Evolutionary conservation across 2,888 invertebrate genomes (phyloP).

Genomic region (Callimorpha dominula): DNA sequence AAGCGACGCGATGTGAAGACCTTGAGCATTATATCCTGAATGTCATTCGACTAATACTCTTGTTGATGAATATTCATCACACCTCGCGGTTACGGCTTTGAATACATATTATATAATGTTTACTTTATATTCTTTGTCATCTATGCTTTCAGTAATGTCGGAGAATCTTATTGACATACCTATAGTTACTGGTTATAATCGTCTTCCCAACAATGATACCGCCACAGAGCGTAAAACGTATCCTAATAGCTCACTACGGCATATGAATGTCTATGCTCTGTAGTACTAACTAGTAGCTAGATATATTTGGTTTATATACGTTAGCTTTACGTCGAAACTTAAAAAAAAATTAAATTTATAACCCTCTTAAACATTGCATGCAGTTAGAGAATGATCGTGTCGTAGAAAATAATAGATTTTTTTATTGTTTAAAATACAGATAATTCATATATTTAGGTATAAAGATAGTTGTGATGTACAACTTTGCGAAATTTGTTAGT

Average conservation of each 20-base stretch:
- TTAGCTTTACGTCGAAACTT: too few species aligned
- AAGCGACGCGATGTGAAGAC: slow-evolving; percentile 9
- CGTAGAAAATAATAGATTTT: too few species aligned
- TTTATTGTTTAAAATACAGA: too few species aligned
- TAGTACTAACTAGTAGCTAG: too few species aligned
- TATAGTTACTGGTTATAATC: background rate
- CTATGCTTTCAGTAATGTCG: background rate
- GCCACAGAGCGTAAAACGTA: too few species aligned
- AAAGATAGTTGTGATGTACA: background rate
- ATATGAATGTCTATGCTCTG: too few species aligned
- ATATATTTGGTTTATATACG: too few species aligned
- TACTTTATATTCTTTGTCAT: background rate
- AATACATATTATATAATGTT: background rate
- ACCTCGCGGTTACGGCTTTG: background rate
- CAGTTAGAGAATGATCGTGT: too few species aligned
- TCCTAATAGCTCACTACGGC: too few species aligned
- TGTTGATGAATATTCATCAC: slow-evolving; percentile 40
- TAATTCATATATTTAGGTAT: background rate
- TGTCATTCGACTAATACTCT: slow-evolving; percentile 24
- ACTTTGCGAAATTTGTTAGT: background rate
- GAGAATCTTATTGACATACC: background rate
- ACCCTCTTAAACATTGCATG: too few species aligned
- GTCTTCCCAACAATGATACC: background rate
- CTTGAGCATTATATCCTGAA: slow-evolving; percentile 10
- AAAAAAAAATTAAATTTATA: too few species aligned